phyloP scores from a whole-genome alignment of 2,797 vertebrate species.

The Limnodromus scolopaceus region DNA sequence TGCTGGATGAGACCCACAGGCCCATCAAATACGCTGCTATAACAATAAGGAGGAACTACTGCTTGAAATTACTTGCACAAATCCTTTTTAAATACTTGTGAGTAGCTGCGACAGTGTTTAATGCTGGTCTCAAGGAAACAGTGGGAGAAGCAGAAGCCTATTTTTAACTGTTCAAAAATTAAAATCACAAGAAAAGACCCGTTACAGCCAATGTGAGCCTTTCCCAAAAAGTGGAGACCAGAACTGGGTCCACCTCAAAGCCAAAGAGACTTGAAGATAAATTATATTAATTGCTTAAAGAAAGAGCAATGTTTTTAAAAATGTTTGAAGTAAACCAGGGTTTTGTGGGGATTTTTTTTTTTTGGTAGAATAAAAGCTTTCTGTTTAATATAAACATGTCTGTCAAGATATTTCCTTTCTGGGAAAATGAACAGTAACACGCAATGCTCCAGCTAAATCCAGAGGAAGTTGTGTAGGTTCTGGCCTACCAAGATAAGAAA shows the following conservation, averaged over 20 bases:
- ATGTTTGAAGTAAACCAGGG: neutral
- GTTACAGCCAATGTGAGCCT: neutral
- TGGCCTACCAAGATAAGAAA: slow-evolving; percentile 37
- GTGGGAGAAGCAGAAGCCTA: neutral
- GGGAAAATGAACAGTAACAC: neutral
- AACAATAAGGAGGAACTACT: neutral
- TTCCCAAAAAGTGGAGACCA: neutral
- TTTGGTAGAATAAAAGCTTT: neutral
- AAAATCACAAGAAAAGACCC: neutral
- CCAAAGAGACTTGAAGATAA: neutral
- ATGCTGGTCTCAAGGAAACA: neutral
- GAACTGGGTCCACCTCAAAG: neutral
- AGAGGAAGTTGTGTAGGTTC: slow-evolving; percentile 5
- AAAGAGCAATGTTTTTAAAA: neutral
- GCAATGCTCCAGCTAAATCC: neutral
- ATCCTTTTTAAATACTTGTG: neutral
- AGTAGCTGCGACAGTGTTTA: neutral
- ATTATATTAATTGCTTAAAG: neutral
- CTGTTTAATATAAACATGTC: neutral
- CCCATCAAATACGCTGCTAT: neutral
- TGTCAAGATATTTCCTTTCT: slow-evolving; percentile 19
- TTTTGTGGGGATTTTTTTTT: neutral
- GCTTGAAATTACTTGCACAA: neutral
- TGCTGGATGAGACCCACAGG: neutral
- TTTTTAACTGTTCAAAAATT: neutral